Conservation (phyloP, 2,113 vertebrate species). For the Theristicus caerulescens region DNA sequence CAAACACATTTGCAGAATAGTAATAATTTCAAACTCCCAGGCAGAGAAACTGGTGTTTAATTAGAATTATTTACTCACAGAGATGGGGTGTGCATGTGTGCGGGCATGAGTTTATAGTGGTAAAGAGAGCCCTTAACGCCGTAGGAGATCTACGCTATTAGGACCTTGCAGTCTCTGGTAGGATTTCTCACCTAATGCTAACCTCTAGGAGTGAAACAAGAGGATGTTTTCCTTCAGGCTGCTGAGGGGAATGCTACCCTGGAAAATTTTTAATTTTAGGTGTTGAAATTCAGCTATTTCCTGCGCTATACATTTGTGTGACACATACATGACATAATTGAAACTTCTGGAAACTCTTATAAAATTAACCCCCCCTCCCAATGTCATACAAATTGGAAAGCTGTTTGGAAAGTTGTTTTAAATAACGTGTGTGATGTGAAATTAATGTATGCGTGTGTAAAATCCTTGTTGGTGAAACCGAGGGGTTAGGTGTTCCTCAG, state of each 20-base stretch:
- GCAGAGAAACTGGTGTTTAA: not conserved
- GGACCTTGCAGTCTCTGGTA: not conserved
- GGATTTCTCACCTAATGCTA: conserved; percentile 2
- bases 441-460: not conserved
- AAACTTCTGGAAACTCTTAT: conserved; percentile 60
- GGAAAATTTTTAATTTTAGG: conserved; percentile 67
- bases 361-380: not conserved
- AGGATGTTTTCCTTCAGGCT: conserved; percentile 43
- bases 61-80: not conserved
- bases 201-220: not conserved
- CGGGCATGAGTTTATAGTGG: not conserved
- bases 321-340: conserved; percentile 41
- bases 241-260: not conserved
- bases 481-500: not conserved
- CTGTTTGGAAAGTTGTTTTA: conserved; percentile 32
- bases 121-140: not conserved
- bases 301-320: conserved; percentile 1
- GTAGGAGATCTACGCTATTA: not conserved
- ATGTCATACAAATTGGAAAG: not conserved
- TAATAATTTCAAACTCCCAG: not conserved
- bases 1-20: not conserved
- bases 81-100: rapidly evolving
- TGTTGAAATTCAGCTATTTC: conserved; percentile 72
- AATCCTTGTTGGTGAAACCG: not conserved
- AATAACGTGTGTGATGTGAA: not conserved